Conservation (phyloP, 1,140 invertebrate genomes). For the Argopecten irradians region DNA sequence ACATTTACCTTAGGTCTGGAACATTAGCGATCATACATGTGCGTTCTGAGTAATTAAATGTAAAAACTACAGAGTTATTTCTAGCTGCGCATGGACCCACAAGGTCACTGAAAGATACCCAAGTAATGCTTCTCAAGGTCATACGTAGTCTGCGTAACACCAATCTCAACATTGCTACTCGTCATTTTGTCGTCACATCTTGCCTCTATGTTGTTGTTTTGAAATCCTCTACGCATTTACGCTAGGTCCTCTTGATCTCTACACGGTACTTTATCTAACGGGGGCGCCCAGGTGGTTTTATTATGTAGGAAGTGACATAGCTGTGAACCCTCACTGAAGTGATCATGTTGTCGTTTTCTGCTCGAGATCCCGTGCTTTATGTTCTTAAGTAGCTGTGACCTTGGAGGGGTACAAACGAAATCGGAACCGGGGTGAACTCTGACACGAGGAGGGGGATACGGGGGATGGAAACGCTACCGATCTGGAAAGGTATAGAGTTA, state of each 20-base stretch:
- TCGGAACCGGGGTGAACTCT: not conserved
- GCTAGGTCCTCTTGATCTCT: not conserved
- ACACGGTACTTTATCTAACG: constrained; percentile 1
- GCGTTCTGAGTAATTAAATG: not conserved
- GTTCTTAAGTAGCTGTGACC: constrained; percentile 15
- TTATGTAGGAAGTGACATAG: not conserved
- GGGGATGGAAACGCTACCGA: not conserved
- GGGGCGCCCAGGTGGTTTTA: constrained; percentile 4
- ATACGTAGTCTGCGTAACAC: not conserved
- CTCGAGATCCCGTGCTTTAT: constrained; percentile 14
- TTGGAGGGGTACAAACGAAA: constrained; percentile 20
- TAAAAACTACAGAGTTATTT: not conserved
- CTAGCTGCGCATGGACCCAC: not conserved
- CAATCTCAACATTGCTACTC: not conserved
- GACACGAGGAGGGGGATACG: not conserved
- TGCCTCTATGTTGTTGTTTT: not conserved
- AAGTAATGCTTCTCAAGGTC: not conserved
- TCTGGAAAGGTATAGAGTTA: not conserved
- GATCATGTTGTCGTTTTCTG: constrained; percentile 21
- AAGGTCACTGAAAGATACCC: not conserved
- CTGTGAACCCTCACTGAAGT: not conserved
- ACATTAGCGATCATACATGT: not conserved
- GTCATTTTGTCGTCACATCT: not conserved
- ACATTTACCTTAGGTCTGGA: not conserved
- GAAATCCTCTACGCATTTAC: not conserved